Base-by-base conservation (phyloP, 92 coral and sea anemone species). In the Parazoanthus darwini region DNA sequence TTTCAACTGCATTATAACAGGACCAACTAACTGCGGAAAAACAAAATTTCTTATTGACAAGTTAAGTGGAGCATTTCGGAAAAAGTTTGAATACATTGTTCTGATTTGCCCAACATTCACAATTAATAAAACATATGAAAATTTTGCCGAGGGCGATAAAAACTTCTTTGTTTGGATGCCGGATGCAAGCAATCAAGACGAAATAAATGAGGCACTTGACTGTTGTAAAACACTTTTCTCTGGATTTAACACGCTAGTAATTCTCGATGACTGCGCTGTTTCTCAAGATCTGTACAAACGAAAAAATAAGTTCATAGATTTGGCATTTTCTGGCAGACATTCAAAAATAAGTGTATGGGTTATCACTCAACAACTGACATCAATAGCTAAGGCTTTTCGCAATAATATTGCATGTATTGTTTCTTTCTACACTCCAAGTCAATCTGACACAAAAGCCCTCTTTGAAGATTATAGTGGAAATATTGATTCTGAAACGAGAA, bases 191-290 rank as follows among this genome's bases (percentile, higher is more conserved):
- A 29, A 29, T 29, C 33, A 29, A 29, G 33, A 74, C 0, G 78
- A 74, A 33, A 74, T 74, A 0, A 74, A 74, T 74, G 78, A 74
- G 77, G 77, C 77, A 73, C 77, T 73, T 73, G 77, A 73, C 38
- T 73, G 77, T 73, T 73, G 77, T 73, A 73, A 73, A 73, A 73
- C 77, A 73, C 77, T 73, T 73, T 73, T 73, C 77, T 73, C 77
- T 73, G 77, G 77, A 73, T 73, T 73, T 73, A 73, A 73, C 38
- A 73, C 77, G 8, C 77, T 73, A 73, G 8, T 73, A 73, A 73
- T 29, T 29, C 33, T 29, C 0, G 33, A 29, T 29, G 33, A 29
- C 33, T 29, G 33, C 0, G 33, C 33, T 29, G 33, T 29, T 29
- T 29, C 33, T 29, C 33, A 29, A 29, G 33, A 29, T 29, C 33